Evolutionary conservation across 2,888 invertebrate species (phyloP).

Genomic region (Labia minor): DNA sequence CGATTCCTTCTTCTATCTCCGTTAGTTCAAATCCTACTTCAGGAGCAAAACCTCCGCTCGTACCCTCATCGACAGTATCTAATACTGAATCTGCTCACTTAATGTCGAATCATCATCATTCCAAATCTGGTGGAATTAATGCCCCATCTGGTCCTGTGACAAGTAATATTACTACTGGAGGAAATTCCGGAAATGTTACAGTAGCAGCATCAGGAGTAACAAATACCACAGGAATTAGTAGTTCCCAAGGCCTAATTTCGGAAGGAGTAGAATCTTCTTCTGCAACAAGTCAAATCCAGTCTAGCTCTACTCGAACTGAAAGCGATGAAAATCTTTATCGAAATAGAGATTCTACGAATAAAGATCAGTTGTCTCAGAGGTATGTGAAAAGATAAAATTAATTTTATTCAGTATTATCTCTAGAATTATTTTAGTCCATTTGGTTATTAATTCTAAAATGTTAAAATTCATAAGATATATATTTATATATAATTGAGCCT

Average conservation of each 20-base stretch:
- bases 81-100: background rate
- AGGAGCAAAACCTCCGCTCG: background rate
- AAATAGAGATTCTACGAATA: background rate
- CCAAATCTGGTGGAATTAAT: background rate
- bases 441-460: no score
- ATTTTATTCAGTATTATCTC: no score
- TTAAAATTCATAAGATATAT: no score
- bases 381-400: background rate
- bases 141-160: background rate
- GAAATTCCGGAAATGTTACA: background rate
- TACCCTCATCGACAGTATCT: background rate
- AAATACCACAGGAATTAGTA: background rate
- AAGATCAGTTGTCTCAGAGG: background rate
- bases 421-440: no score
- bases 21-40: background rate
- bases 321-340: background rate
- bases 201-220: background rate
- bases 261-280: background rate
- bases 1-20: background rate
- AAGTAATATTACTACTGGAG: background rate
- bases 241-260: background rate
- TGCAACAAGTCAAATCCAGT: background rate
- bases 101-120: constrained; percentile 1
- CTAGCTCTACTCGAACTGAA: background rate
- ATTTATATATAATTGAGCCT: no score